Evolutionary conservation across 2,113 vertebrate species (phyloP), one percentile per base, ranked within the genome.

Genomic region (Spilogale gracilis): DNA sequence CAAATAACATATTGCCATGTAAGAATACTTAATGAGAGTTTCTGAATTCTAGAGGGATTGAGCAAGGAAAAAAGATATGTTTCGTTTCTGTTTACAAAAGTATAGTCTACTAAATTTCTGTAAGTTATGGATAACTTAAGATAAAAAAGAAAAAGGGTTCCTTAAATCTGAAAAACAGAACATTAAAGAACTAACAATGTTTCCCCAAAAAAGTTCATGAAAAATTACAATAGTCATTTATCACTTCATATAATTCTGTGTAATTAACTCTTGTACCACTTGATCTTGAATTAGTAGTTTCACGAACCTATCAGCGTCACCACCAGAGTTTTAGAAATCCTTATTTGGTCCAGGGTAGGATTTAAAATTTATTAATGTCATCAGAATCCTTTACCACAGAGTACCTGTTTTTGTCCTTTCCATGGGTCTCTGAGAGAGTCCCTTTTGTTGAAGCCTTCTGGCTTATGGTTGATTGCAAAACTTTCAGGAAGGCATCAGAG

Each of bases 21-120:
- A 86, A 74, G 56, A 86, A 81, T 81, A 50, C 18, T 91, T 86
- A 74, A 91, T 91, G 48, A 91, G 30, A 73, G 18, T 87, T 91
- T 86, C 32, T 80, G 56, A 91, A 91, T 91, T 94, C 56, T 65
- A 56, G 48, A 91, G 48, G 23, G 54, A 94, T 86, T 6, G 38
- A 3, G 6, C 52, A 63, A 6, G 48, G 65, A 81, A 18, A 91
- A 81, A 86, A 74, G 58, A 74, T 73, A 86, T 91, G 16, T 81
- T 94, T 94, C 23, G 74, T 16, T 71, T 94, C 54, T 74, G 23
- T 65, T 71, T 91, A 63, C 17, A 43, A 56, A 80, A 86, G 3
- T 91, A 58, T 94, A 48, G 58, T 74, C 56, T 94, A 86, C 32
- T 93, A 78, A 78, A 73, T 74, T 50, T 54, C 21, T 84, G 6